These are phyloP conservation scores for Cygnus buccinator DNA, from an alignment of 2,113 vertebrate genomes.

Conservation along the genomic window DNA sequence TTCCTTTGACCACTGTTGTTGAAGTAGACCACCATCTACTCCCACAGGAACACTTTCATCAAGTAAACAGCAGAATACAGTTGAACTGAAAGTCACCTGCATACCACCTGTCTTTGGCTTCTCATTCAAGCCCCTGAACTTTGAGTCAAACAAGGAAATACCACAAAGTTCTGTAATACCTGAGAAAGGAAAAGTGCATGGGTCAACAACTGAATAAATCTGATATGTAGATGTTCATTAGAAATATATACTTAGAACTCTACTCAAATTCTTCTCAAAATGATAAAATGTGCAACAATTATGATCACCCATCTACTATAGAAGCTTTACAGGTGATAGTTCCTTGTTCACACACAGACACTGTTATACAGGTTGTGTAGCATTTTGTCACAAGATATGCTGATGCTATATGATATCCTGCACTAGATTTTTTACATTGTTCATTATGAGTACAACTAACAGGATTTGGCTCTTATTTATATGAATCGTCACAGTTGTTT, in stretches of 20 bases:
- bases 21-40: not conserved
- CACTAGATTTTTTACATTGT: not conserved
- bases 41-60: not conserved
- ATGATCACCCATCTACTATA: not conserved
- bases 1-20: not conserved
- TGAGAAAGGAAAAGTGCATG: not conserved
- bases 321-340: not conserved
- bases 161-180: not conserved
- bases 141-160: not conserved
- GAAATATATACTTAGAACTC: not conserved
- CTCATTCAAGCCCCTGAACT: not conserved
- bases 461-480: not conserved
- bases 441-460: not conserved
- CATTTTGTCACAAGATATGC: not conserved
- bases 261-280: not conserved
- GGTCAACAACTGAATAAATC: not conserved
- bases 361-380: not conserved
- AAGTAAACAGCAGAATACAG: not conserved
- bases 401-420: not conserved
- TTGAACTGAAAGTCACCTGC: not conserved
- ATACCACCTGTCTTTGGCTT: not conserved
- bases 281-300: not conserved
- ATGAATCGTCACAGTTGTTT: not conserved
- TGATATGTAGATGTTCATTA: not conserved
- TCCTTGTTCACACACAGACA: not conserved